A percentile compares a stretch with the other conserved stretches of the same genome.
Conservation (phyloP, 2,113 vertebrate genomes). For the Petaurus breviceps region DNA sequence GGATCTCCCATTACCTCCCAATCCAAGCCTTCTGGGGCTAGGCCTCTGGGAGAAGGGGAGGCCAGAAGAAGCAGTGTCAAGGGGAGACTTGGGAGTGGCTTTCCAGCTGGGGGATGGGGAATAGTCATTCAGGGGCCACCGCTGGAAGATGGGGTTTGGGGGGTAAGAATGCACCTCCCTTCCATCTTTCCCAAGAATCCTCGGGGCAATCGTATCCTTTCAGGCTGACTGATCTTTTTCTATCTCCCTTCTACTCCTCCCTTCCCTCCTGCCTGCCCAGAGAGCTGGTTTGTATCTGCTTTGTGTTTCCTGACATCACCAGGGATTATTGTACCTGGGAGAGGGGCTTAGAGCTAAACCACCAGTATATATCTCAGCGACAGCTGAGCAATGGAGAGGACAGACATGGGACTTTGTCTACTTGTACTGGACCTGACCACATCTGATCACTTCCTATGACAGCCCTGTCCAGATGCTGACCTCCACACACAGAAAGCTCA, state of each 20-base stretch:
- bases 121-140: background rate
- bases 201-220: background rate
- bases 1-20: background rate
- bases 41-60: background rate
- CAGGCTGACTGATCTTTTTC: background rate
- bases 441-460: background rate
- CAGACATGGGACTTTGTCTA: background rate
- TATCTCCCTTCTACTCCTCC: background rate
- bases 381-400: background rate
- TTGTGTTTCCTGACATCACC: background rate
- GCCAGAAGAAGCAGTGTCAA: background rate
- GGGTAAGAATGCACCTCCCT: background rate
- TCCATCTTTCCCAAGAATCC: background rate
- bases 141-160: background rate
- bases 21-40: background rate
- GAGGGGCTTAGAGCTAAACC: background rate
- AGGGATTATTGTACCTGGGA: background rate
- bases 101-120: background rate
- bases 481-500: background rate
- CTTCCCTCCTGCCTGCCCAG: background rate
- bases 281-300: background rate
- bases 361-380: background rate
- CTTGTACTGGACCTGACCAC: background rate
- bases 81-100: background rate
- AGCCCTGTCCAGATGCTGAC: background rate